Base-by-base conservation (phyloP, 2,888 invertebrate species). In the Aromia moschata region DNA sequence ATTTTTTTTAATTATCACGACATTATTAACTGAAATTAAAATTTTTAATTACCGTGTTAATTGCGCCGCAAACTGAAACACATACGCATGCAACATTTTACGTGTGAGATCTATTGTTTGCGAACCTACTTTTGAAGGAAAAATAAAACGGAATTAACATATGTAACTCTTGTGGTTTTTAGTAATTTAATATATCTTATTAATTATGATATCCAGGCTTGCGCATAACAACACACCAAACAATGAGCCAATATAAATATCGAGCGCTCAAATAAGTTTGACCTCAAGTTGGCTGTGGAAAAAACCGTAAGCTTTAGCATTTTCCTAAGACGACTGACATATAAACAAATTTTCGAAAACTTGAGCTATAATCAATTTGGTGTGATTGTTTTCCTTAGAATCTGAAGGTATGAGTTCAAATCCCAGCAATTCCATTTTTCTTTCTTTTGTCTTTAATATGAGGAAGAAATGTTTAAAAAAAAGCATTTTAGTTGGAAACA, bases 1-100 rank as follows among this genome's bases (percentile, higher is more conserved):
- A 46, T 25, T 33, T 47, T 16, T 38, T 47, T 10, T 41, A 47
- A 56, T 56, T 56, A 56, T 33, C 56, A 40, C 16, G n/a, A 36
- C 10, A 11, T 31, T 56, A 45, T 56, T 56, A 56, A 56, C 17
- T 38, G 31, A 56, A 56, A 56, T 56, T 56, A 56, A 56, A 56
- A 56, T 47, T 56, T 47, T 56, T 56, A 56, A 56, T 56, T 56
- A 20, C 56, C 17, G 10, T 31, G 56, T 30, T 56, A 56, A 56
- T 56, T 47, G 43, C 25, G 40, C 37, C 33, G 37, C 47, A 30
- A 41, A 31, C 41, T 52, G 41, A 41, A 38, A 41, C 25, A 40
- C 16, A 25, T 33, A 38, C 16, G n/a, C n/a, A n/a, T 31, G 40
- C 52, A 41, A 52, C 41, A 30, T 52, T 52, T 52, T 52, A 41